These are phyloP conservation scores for Lepidurus apus DNA, from an alignment of 1,140 invertebrate genomes.

Conservation along the genomic window DNA sequence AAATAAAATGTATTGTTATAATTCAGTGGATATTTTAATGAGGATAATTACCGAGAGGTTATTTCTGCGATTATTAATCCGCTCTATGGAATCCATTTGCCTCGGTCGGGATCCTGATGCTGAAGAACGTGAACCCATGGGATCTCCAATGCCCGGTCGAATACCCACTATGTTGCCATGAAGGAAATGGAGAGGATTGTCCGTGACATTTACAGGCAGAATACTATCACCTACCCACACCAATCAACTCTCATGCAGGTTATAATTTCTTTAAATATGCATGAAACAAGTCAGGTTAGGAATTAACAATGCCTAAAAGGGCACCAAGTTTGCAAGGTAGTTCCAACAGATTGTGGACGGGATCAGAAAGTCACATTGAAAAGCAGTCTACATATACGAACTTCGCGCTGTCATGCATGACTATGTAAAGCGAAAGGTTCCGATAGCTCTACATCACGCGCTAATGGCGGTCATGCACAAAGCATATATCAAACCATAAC, in stretches of 20 bases:
- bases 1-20: neutral
- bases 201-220: conserved; percentile 9
- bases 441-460: neutral
- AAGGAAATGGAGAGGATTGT: conserved; percentile 21
- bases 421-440: neutral
- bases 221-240: conserved; percentile 21
- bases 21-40: neutral
- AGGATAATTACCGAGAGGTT: neutral
- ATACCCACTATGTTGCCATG: conserved; percentile 21
- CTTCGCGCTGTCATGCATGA: neutral
- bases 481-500: neutral
- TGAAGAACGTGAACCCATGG: neutral
- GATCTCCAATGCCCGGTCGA: neutral
- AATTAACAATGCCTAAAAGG: neutral
- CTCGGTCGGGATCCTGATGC: neutral
- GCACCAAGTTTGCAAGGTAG: too few relatives aligned
- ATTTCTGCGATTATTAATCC: conserved; percentile 3
- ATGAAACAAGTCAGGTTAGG: neutral
- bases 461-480: neutral
- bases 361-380: too few relatives aligned
- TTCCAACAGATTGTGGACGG: too few relatives aligned
- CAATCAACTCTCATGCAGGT: conserved; percentile 17
- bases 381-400: neutral
- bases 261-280: neutral
- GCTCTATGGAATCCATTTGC: neutral